Base-by-base conservation (phyloP, 2,888 invertebrate genomes). In the Mylabris sibirica region DNA sequence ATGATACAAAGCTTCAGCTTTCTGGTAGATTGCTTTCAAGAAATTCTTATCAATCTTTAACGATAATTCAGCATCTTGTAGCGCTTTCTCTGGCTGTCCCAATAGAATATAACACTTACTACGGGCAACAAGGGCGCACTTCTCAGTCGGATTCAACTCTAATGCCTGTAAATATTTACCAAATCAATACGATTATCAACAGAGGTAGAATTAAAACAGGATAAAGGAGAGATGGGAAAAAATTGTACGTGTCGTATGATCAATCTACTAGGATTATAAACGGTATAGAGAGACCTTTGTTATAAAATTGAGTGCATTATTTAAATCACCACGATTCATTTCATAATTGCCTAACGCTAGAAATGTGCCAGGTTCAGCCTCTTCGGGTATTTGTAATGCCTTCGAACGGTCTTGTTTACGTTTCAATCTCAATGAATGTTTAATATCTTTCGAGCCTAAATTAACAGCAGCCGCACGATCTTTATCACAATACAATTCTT, bases 1-100 rank as follows among this genome's bases (percentile, higher is more conserved):
- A 83, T 94, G 94, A 85, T 97, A 98, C 49, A 97, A 86, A 0
- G 96, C 92, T 84, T 98, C 97, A 0, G 97, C 97, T 85, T 97
- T 98, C 81, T 95, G 95, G 79, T 93, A 94, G 70, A 96, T 88
- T 5, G 92, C 94, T 77, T 89, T 88, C 64, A 92, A 89, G 80
- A 91, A 92, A 73, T 89, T 90, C 59, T 92, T 91, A 78, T 94
- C 93, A 64, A 91, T 87, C 61, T 87, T 87, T 2, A 97, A 86
- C 0, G 96, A 95, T 1, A 90, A 89, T 82, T 97, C 95, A 0
- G 97, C 96, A 81, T 98, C 96, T 66, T 88, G 85, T 6, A 97
- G 86, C 0, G 96, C 96, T 74, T 91, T 90, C 17, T 90, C 90
- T 1, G 96, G 92, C 80, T 96, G 93, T 0, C 97, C 97, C 17